These are phyloP conservation scores for Drosophila barbarae DNA, from an alignment of 2,888 invertebrate genomes.

Conservation along the genomic window DNA sequence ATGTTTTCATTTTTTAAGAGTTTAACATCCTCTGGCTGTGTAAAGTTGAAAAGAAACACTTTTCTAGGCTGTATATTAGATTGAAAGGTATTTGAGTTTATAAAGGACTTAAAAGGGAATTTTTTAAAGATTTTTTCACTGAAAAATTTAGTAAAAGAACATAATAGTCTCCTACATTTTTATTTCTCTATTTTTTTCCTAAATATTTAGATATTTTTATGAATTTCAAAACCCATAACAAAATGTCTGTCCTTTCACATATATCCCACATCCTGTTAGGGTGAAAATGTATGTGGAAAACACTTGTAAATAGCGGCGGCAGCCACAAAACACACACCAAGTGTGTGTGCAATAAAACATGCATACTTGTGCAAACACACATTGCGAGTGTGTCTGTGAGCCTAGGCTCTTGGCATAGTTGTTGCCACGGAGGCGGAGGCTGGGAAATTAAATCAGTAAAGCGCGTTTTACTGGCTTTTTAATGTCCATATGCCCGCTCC, in stretches of 20 bases:
- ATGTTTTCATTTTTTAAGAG: not conserved
- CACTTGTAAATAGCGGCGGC: constrained; percentile 71
- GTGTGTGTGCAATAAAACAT: constrained; percentile 72
- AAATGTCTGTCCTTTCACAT: not conserved
- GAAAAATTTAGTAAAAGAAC: not conserved
- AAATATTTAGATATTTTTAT: not conserved
- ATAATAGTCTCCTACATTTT: not conserved
- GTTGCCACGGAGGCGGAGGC: not conserved
- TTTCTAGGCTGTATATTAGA: not conserved
- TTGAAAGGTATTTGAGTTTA: not conserved
- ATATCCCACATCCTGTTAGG: not conserved
- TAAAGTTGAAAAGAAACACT: not conserved
- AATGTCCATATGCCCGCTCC: constrained; percentile 55
- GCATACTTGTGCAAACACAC: constrained; percentile 62
- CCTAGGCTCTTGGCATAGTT: constrained; percentile 50
- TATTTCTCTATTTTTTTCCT: not conserved
- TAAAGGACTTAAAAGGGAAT: not conserved
- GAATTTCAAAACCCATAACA: not conserved
- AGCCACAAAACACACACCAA: constrained; percentile 67
- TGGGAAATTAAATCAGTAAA: constrained; percentile 72
- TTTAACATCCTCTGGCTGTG: not conserved
- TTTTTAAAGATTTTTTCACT: not conserved
- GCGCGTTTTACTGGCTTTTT: constrained; percentile 74
- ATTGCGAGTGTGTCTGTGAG: constrained; percentile 33
- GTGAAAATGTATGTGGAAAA: constrained; percentile 47